These are phyloP conservation scores for Celastrina argiolus DNA, from an alignment of 2,888 invertebrate genomes.

Conservation along the genomic window DNA sequence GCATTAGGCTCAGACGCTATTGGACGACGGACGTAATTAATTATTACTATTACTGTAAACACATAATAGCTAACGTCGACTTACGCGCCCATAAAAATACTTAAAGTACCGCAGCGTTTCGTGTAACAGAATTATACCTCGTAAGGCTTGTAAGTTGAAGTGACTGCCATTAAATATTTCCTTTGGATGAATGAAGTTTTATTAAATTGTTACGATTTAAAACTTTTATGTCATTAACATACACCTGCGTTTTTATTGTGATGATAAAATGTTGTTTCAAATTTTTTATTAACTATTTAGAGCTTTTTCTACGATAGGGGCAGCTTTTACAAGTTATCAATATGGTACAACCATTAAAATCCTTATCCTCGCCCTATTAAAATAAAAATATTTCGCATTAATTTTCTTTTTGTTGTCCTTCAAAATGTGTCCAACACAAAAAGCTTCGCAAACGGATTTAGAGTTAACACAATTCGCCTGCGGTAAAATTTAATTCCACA, in stretches of 20 bases:
- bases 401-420: neutral
- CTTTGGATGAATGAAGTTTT: too few species aligned
- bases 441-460: slow-evolving; percentile 14
- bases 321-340: too few species aligned
- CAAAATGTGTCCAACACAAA: neutral
- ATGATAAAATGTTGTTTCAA: too few species aligned
- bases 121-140: slow-evolving; percentile 4
- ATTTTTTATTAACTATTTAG: too few species aligned
- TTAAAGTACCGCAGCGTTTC: slow-evolving; percentile 2
- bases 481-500: slow-evolving; percentile 45
- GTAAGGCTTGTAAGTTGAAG: neutral
- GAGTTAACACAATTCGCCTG: slow-evolving; percentile 34
- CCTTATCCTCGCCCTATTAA: too few species aligned
- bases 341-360: too few species aligned
- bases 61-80: slow-evolving; percentile 12
- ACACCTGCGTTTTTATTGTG: too few species aligned
- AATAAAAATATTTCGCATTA: neutral
- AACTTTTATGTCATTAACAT: too few species aligned
- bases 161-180: neutral
- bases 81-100: slow-evolving; percentile 10
- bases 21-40: slow-evolving; percentile 27
- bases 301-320: too few species aligned
- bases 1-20: slow-evolving; percentile 44
- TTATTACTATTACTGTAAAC: slow-evolving; percentile 21
- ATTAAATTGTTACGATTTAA: too few species aligned